Evolutionary conservation across 2,113 vertebrate species (phyloP), one percentile per base, ranked within the genome.

Genomic region (Cyanoramphus novaezelandiae): DNA sequence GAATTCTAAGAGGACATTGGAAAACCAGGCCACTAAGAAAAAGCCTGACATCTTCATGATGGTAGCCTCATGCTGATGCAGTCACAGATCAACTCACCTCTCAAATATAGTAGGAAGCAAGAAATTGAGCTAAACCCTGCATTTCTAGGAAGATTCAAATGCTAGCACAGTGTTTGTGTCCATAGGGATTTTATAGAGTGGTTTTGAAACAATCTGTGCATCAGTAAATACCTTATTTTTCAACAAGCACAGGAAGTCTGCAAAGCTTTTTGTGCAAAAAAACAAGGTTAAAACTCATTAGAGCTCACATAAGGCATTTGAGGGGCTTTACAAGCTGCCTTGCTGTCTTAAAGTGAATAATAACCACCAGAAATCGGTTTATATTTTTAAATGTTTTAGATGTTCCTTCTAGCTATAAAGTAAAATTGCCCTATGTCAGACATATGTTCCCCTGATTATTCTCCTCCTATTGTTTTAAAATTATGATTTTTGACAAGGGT

Each of bases 231-330:
- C 57, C 94, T 87, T 83, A 94, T 94, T 94, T 96, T 92, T 80
- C 85, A 85, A 44, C 28, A 50, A 92, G 77, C 77, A 59, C 92
- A 95, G 95, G 93, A 97, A 96, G 95, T 47, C 90, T 79, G 75
- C 77, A 90, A 93, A 95, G 95, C 78, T 96, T 97, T 96, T 94
- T 97, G 93, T 77, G 90, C 86, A 97, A 96, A 93, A 93, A 96
- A 88, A 76, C 93, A 84, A 95, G 72, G 90, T 90, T 94, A 91
- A 91, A 96, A 95, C 82, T 97, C 96, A 93, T 97, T 95, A 97
- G 63, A 72, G 93, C 80, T 90, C 92, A 90, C 94, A 82, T 97
- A 63, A 71, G 93, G 92, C 92, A 93, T 93, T 79, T 88, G 92
- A 95, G 96, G 89, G 85, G 68, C 72, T 97, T 88, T 86, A 81